phyloP scores from a whole-genome alignment of 2,113 vertebrate genomes.

The Corapipo altera region DNA sequence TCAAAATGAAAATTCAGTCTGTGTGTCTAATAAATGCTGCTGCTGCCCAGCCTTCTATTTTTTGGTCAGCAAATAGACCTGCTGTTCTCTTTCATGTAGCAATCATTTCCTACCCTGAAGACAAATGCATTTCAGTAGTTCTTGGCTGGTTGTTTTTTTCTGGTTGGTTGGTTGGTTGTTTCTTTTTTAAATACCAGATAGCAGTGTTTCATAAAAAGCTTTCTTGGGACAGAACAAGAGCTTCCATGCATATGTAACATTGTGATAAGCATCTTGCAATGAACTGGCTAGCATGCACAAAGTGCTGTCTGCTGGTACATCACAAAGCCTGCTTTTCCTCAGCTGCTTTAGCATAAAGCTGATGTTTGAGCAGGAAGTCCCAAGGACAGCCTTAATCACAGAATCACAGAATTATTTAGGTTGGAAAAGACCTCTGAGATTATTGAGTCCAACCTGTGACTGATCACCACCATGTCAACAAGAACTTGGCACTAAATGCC shows the following conservation, averaged over 20 bases:
- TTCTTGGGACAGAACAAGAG: neutral
- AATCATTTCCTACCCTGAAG: neutral
- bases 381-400: neutral
- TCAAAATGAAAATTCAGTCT: neutral
- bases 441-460: neutral
- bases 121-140: neutral
- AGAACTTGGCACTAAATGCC: neutral
- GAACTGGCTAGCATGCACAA: neutral
- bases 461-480: neutral
- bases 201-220: neutral
- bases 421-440: neutral
- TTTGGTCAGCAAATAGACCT: neutral
- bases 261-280: neutral
- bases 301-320: neutral
- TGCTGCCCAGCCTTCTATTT: neutral
- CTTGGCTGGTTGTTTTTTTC: neutral
- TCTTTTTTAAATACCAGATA: neutral
- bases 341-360: neutral
- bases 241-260: neutral
- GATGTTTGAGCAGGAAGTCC: neutral
- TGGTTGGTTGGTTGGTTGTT: neutral
- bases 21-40: neutral
- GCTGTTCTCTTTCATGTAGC: neutral
- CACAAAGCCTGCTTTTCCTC: neutral
- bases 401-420: neutral